Conservation (phyloP, 2,113 vertebrate species). For the Gavialis gangeticus region DNA sequence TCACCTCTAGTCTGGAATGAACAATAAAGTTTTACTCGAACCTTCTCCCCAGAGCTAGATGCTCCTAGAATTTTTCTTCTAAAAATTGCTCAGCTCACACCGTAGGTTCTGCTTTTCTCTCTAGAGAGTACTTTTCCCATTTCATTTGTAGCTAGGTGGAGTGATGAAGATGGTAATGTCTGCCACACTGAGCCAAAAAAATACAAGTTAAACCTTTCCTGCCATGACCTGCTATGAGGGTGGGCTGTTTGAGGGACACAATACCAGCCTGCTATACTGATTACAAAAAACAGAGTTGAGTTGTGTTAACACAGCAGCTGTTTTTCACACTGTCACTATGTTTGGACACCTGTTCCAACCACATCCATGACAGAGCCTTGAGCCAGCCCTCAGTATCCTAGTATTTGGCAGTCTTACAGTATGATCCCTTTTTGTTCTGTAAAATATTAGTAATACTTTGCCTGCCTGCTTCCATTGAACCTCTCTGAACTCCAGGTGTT, state of each 20-base stretch:
- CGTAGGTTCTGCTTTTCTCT: neutral
- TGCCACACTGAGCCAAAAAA: neutral
- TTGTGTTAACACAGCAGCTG: neutral
- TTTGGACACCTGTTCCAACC: neutral
- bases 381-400: neutral
- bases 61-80: neutral
- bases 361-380: neutral
- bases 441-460: neutral
- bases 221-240: neutral
- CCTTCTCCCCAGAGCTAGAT: neutral
- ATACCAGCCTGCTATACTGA: neutral
- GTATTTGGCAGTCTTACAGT: neutral
- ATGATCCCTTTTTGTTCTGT: neutral
- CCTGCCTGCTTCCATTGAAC: neutral
- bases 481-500: neutral
- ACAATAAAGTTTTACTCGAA: neutral
- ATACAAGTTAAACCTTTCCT: neutral
- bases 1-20: neutral
- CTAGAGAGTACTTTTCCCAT: neutral
- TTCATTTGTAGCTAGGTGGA: neutral
- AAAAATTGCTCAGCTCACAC: neutral
- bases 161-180: neutral
- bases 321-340: neutral
- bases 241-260: neutral
- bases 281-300: neutral